Percentiles rank a stretch among this genome's conserved stretches.
These are phyloP conservation scores for Microchirus variegatus DNA, from an alignment of 2,797 vertebrate genomes.

Conservation along the genomic window DNA sequence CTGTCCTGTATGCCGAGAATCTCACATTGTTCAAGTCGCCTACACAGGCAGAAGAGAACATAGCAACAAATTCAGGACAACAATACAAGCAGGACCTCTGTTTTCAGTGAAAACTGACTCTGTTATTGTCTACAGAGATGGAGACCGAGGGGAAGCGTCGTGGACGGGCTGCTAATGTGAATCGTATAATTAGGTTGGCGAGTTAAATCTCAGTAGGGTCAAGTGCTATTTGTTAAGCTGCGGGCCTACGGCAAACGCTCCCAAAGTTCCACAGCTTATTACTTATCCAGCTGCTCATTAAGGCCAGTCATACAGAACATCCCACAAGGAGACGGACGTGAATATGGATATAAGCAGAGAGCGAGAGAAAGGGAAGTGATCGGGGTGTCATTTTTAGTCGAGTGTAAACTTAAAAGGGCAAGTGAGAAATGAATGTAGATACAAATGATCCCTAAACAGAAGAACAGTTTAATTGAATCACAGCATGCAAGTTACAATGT, in stretches of 20 bases:
- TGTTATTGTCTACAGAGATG: constrained; percentile 39
- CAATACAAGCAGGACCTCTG: constrained; percentile 21
- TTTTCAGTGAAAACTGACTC: constrained; percentile 24
- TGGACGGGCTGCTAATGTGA: constrained; percentile 27
- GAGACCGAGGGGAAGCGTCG: not conserved
- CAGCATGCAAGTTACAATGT: no score
- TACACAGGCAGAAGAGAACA: constrained; percentile 65
- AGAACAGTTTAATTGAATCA: no score
- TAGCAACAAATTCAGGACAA: constrained; percentile 37
- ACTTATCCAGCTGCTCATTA: constrained; percentile 60
- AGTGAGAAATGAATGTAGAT: no score
- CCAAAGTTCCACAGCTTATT: constrained; percentile 70
- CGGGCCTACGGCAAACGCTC: constrained; percentile 52
- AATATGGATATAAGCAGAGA: constrained; percentile 35
- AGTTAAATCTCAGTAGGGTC: constrained; percentile 48
- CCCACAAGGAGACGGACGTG: constrained; percentile 19
- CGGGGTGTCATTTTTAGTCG: no score
- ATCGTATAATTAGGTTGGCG: constrained; percentile 63
- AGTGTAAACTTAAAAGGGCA: no score
- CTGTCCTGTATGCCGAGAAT: constrained; percentile 97
- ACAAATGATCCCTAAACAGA: no score
- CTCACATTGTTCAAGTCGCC: constrained; percentile 97
- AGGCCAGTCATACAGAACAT: constrained; percentile 21
- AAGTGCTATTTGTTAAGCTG: constrained; percentile 65
- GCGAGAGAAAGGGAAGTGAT: not conserved